Evolutionary conservation across 1,140 invertebrate genomes (phyloP), one percentile per base, ranked within the genome.

Genomic region (Drosophila cardini): DNA sequence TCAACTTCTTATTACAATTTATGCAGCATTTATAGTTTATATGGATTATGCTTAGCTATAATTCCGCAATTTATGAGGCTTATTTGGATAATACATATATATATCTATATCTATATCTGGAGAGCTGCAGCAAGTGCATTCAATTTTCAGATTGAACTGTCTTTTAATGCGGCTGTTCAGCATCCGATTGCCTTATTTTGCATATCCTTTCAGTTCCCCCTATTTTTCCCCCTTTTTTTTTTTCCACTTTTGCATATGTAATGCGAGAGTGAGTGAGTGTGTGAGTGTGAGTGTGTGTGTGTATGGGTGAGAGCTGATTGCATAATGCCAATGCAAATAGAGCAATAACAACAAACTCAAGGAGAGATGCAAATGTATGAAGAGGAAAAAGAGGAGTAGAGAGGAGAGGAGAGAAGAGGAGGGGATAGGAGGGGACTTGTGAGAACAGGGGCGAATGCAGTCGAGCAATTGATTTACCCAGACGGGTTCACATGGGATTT

Each of bases 381-480:
- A 72, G 68, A 78, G 86, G 78, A 62, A 86, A 86, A 85, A 81
- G 67, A 75, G 34, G 68, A 73, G 68, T 2, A 63, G 61, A 48
- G 61, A 64, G 26, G 21, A 26, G 3, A 26, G 21, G 3, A 26
- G 21, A 4, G 21, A 0, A 26, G 0, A 26, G 4, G 21, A 5
- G 21, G 21, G 3, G 21, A 21, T n/a, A n/a, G n/a, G n/a, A n/a
- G n/a, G n/a, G n/a, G n/a, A n/a, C n/a, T n/a, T n/a, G n/a, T n/a
- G n/a, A 52, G 76, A 30, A 40, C 62, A 50, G 11, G 11, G 40
- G 38, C 36, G 21, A 26, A 26, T 26, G 21, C 56, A 42, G 16
- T 55, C 48, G 58, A 21, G 30, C 60, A 69, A 74, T 80, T 72
- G 82, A 85, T 80, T 80, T 70, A 56, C 67, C 55, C 53, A 65